Evolutionary conservation across 2,797 vertebrate genomes (phyloP).

Genomic region (Pseudocheirus occidentalis): DNA sequence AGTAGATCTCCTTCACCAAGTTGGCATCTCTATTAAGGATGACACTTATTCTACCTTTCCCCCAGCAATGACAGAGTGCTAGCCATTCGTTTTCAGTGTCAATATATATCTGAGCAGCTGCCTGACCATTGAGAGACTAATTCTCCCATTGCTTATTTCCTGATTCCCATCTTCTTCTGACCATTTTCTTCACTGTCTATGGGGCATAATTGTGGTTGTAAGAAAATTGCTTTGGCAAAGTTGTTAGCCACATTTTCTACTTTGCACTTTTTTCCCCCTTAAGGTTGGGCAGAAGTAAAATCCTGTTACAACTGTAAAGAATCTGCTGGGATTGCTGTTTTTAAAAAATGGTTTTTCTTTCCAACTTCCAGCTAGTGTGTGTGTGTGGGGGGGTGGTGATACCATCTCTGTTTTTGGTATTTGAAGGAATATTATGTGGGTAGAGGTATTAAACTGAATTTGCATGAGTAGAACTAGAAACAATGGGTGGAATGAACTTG

Average conservation of each 20-base stretch:
- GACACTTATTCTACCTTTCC: conserved; percentile 68
- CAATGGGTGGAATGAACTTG: not conserved
- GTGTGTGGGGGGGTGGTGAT: not conserved
- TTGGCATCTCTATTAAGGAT: conserved; percentile 77
- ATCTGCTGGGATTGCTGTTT: conserved; percentile 53
- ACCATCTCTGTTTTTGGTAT: not conserved
- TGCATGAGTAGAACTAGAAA: not conserved
- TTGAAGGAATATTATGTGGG: not conserved
- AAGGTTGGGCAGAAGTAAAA: conserved; percentile 59
- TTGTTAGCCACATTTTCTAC: conserved; percentile 52
- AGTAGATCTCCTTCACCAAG: conserved; percentile 49
- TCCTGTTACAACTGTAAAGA: conserved; percentile 34
- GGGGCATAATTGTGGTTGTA: conserved; percentile 63
- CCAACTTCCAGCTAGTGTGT: not conserved
- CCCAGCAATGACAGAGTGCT: conserved; percentile 54
- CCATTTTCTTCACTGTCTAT: conserved; percentile 65
- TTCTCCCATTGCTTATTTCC: conserved; percentile 56
- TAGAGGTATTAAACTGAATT: not conserved
- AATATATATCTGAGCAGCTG: conserved; percentile 54
- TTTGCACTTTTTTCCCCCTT: conserved; percentile 60
- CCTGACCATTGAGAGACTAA: conserved; percentile 55
- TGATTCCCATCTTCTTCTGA: conserved; percentile 51
- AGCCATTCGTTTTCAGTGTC: conserved; percentile 58
- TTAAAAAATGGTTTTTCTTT: conserved; percentile 46
- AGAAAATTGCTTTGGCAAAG: conserved; percentile 20